Conservation (phyloP, 2,113 vertebrate species). For the Prochilodus magdalenae region DNA sequence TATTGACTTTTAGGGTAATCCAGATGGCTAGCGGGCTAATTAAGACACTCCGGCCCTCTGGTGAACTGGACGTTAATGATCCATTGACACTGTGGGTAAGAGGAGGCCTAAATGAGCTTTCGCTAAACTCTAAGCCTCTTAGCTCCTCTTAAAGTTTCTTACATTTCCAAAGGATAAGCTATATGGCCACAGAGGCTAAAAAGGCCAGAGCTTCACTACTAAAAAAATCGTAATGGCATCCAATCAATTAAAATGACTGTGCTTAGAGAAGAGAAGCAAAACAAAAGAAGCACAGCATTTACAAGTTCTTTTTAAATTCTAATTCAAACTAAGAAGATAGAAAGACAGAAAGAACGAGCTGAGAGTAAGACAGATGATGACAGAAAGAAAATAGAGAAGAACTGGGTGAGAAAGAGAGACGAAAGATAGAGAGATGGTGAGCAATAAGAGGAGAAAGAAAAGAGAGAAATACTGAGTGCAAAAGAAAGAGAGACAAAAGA, state of each 20-base stretch:
- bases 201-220: neutral
- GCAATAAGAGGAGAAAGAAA: neutral
- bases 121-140: slow-evolving; percentile 30
- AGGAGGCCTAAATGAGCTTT: neutral
- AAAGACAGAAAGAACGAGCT: no score
- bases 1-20: slow-evolving; percentile 34
- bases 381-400: neutral
- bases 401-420: no score
- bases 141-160: neutral
- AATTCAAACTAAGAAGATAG: no score
- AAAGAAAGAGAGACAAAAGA: neutral
- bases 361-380: neutral
- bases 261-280: neutral
- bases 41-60: slow-evolving; percentile 23
- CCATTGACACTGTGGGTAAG: slow-evolving; percentile 20
- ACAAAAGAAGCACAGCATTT: no score
- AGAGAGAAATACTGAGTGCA: neutral
- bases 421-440: neutral
- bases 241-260: slow-evolving; percentile 23
- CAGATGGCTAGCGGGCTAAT: slow-evolving; percentile 38
- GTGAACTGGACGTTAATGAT: slow-evolving; percentile 36
- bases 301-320: no score
- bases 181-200: slow-evolving; percentile 10
- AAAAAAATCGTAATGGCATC: neutral
- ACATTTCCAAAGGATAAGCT: slow-evolving; percentile 8